Evolutionary conservation across 2,888 invertebrate genomes (phyloP), one percentile per base, ranked within the genome.

Genomic region (Sceliomorpha sp.): DNA sequence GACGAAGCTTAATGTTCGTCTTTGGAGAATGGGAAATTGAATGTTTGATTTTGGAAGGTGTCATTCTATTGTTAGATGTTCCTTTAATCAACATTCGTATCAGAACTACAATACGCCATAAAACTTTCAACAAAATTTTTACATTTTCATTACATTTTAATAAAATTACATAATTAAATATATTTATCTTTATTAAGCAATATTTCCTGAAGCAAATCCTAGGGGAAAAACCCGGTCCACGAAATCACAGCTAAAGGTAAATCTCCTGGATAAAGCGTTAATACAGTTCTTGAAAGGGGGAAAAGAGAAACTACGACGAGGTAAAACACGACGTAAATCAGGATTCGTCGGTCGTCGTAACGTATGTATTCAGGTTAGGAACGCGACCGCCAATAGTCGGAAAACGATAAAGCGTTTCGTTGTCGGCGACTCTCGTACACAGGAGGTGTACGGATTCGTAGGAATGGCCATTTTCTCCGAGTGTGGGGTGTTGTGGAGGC

Each of bases 311-410:
- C 27, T 55, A 55, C 15, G 53, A 9, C 29, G 56, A 64, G 50
- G 40, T 50, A 44, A 8, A 15, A 24, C 12, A 14, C 42, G 50
- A 59, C 64, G 70, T 70, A 70, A 70, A 70, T 70, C 70, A 64
- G 64, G 58, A 64, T 39, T 12, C 55, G 42, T 27, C 13, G 26
- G 42, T 26, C 10, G 20, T 6, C 20, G 67, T 73, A 76, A 77
- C 74, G 75, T 76, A 76, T 78, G 75, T 72, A 76, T 72, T 68
- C 69, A 70, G 77, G 74, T 76, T 76, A 75, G 73, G 68, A 74
- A 68, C 55, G 63, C 60, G 71, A 78, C 78, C 78, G 42, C 73
- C 70, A 73, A 63, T 69, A 63, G 59, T 63, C 44, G 64, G 58
- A 59, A 50, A 51, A 60, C 70, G 71, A 73, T 71, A 70, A 70